A percentile compares a stretch with the other conserved stretches of the same genome.
Evolutionary conservation across 2,888 invertebrate genomes (phyloP).

Genomic region (Conops quadrifasciatus): DNA sequence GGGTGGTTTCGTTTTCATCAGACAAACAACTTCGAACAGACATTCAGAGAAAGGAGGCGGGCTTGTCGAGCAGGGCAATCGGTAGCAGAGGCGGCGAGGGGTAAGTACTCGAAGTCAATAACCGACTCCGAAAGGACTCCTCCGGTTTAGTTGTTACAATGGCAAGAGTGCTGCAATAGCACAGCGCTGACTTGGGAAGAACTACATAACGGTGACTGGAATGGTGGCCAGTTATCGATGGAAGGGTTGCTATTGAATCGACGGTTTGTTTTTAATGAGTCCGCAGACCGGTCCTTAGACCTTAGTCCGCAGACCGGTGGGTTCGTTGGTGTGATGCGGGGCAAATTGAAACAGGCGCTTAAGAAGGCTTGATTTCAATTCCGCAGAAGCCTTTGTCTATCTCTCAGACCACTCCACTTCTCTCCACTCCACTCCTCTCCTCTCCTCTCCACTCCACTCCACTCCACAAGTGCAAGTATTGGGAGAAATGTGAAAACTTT

Average conservation of each 20-base stretch:
- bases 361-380: neutral
- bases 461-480: no score
- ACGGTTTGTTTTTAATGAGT: neutral
- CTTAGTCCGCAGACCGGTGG: no score
- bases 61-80: neutral
- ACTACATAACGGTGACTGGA: neutral
- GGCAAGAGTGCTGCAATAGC: no score
- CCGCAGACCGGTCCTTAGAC: no score
- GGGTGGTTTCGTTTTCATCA: conserved; percentile 62
- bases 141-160: neutral
- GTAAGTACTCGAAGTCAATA: conserved; percentile 15
- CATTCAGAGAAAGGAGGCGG: conserved; percentile 40
- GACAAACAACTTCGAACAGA: conserved; percentile 57
- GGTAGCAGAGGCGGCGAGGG: neutral
- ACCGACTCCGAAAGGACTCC: conserved; percentile 5
- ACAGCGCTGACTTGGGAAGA: neutral
- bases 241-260: neutral
- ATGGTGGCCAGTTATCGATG: neutral
- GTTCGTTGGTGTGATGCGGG: no score
- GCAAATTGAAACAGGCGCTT: no score
- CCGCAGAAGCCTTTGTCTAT: neutral
- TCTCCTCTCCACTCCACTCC: no score
- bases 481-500: conserved; percentile 9
- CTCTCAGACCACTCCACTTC: no score
- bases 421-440: no score